phyloP scores from a whole-genome alignment of 1,140 invertebrate species.

The Acarapis woodi region DNA sequence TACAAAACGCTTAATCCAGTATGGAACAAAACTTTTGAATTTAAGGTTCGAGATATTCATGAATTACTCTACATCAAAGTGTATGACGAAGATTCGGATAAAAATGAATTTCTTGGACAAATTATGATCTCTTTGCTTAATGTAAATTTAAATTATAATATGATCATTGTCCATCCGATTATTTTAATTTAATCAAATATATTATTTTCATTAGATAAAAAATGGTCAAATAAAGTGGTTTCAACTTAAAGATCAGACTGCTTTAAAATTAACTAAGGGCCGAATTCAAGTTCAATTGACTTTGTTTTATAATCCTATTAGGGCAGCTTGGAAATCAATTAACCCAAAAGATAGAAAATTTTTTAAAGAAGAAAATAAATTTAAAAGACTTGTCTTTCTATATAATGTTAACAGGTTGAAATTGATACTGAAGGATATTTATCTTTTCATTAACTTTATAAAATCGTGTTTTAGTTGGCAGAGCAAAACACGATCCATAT shows the following conservation, averaged over 20 bases:
- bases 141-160: slow-evolving; percentile 17
- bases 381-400: slow-evolving; percentile 68
- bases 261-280: slow-evolving; percentile 58
- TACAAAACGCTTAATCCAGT: slow-evolving; percentile 85
- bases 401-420: slow-evolving; percentile 76
- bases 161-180: not conserved
- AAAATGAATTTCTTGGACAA: slow-evolving; percentile 91
- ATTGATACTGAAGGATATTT: slow-evolving; percentile 53
- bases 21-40: slow-evolving; percentile 96
- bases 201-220: slow-evolving; percentile 30
- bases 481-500: slow-evolving; percentile 49
- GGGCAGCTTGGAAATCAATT: slow-evolving; percentile 31
- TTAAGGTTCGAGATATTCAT: slow-evolving; percentile 91
- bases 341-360: slow-evolving; percentile 88
- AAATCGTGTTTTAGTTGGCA: slow-evolving; percentile 96
- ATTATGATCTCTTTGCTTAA: slow-evolving; percentile 49
- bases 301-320: slow-evolving; percentile 66
- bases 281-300: slow-evolving; percentile 75
- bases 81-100: slow-evolving; percentile 90
- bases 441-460: slow-evolving; percentile 63
- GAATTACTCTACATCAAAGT: slow-evolving; percentile 86
- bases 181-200: slow-evolving; percentile 1
- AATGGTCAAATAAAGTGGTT: slow-evolving; percentile 87
- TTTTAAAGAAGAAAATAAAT: slow-evolving; percentile 73
- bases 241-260: slow-evolving; percentile 80